Evolutionary conservation across 2,113 vertebrate genomes (phyloP).

Genomic region (Aramus guarauna): DNA sequence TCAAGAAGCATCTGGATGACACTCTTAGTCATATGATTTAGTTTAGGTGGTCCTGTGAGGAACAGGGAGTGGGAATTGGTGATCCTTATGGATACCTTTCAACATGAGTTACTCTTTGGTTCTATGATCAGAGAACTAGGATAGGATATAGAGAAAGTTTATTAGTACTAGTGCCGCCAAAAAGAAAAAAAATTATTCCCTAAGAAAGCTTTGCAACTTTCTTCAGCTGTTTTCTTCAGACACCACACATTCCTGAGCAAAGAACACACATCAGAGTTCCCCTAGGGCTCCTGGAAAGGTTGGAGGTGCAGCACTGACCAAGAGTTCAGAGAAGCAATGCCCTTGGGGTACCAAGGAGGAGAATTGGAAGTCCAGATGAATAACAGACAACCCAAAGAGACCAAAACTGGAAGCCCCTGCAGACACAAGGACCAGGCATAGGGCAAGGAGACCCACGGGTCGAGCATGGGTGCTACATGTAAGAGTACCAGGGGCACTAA

Average conservation of each 20-base stretch:
- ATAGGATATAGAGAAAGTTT: neutral
- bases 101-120: neutral
- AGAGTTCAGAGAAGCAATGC: neutral
- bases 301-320: neutral
- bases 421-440: neutral
- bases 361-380: neutral
- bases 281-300: neutral
- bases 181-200: neutral
- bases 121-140: neutral
- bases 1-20: neutral
- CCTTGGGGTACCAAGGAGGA: neutral
- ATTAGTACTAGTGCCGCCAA: neutral
- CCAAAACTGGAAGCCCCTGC: neutral
- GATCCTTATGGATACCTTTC: neutral
- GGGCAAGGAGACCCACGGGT: fast-evolving
- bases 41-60: neutral
- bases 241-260: neutral
- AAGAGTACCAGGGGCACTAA: neutral
- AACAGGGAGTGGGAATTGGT: neutral
- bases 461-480: neutral
- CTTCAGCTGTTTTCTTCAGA: neutral
- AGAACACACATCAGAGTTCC: neutral
- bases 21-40: neutral
- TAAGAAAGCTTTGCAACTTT: neutral
- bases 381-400: neutral